Base-by-base conservation (phyloP, 2,797 vertebrate genomes). In the Cossypha polioptera region DNA sequence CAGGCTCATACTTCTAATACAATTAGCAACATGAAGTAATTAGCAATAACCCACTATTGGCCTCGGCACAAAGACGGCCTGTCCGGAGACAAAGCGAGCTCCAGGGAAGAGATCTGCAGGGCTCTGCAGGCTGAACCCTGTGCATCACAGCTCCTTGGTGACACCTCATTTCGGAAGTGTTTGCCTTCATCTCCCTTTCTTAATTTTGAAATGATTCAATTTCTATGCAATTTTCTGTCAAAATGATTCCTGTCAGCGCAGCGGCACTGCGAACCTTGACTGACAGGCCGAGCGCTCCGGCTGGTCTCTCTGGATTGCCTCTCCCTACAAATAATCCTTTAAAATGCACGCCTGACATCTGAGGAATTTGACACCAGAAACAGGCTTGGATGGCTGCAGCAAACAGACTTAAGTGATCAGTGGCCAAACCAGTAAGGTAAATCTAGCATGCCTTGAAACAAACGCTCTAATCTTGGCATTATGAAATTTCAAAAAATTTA, bases 81-180 rank as follows among this genome's bases (percentile, higher is more conserved):
- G 33, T 15, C 48, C 2, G 0, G 68, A 35, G 35, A 40, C 5
- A 24, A 25, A 54, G 16, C 0, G 0, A 31, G 25, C 7, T 26
- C 35, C 3, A 5, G 58, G 54, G 62, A 7, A 74, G 28, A 21
- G 43, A 47, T 15, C 20, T 12, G 9, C n/a, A 19, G 42, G 22
- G 38, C 29, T 81, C 7, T 0, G 0, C 2, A 42, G 43, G 35
- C 55, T 61, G 38, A 88, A 1, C 26, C 26, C 29, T 7, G 22
- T 0, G 0, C 7, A 1, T 66, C 80, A 59, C 12, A 6, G 11
- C 42, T 59, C 2, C 0, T 5, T 0, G 0, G 29, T 50, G 48
- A 31, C 38, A 38, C 36, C 61, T 91, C 59, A 40, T 82, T 92
- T 86, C 0, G 0, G 62, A 57, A 76, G 74, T 13, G 0, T 75